Evolutionary conservation across 2,113 vertebrate genomes (phyloP).

Genomic region (Chamaea fasciata): DNA sequence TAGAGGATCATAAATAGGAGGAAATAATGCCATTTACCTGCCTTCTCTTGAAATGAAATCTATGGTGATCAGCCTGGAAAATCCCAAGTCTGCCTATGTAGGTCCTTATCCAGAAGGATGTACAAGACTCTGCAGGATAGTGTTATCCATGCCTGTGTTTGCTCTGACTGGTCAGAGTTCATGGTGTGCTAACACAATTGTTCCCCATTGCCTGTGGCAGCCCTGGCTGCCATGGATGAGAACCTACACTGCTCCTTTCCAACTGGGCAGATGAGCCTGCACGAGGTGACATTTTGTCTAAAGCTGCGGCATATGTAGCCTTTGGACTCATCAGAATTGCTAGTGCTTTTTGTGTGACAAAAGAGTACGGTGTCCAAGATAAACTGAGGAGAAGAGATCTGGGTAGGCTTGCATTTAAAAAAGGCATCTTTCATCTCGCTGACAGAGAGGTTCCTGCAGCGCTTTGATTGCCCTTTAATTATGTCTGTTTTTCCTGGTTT

Average conservation of each 20-base stretch:
- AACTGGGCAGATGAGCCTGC: background rate
- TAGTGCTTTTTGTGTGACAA: background rate
- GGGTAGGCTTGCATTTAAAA: slow-evolving; percentile 13
- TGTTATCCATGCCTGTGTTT: background rate
- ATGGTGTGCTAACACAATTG: background rate
- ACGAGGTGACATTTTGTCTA: background rate
- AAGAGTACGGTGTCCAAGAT: background rate
- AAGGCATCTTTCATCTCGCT: slow-evolving; percentile 49
- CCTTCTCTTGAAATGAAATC: background rate
- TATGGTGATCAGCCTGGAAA: background rate
- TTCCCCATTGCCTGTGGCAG: background rate
- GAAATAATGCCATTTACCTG: background rate
- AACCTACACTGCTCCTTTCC: background rate
- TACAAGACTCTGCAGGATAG: fast-evolving
- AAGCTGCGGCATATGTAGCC: background rate
- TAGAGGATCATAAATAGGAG: background rate
- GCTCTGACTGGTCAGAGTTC: background rate
- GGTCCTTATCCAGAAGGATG: background rate
- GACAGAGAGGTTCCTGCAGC: slow-evolving; percentile 43
- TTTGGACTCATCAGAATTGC: slow-evolving; percentile 1
- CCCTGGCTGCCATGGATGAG: background rate
- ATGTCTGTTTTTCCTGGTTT: slow-evolving; percentile 45
- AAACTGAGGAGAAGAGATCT: background rate
- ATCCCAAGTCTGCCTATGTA: background rate
- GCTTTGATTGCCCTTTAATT: slow-evolving; percentile 57